Percentiles rank a stretch among this genome's conserved stretches.
These are phyloP conservation scores for Sinonovacula constricta DNA, from an alignment of 1,140 invertebrate species.

Conservation along the genomic window DNA sequence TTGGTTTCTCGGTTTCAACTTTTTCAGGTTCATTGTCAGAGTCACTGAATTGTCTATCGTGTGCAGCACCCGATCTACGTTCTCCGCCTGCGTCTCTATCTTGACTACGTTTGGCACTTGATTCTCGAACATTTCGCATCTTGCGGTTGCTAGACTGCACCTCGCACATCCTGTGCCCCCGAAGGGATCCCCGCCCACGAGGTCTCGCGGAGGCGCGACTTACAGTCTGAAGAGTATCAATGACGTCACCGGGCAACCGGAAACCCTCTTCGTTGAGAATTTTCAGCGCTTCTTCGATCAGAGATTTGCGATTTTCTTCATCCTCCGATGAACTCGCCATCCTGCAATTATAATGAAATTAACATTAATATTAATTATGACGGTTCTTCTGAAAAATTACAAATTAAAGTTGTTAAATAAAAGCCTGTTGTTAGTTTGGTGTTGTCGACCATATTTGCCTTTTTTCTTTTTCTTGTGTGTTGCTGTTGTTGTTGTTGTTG, in stretches of 20 bases:
- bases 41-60: too few relatives aligned
- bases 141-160: constrained; percentile 21
- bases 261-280: constrained; percentile 42
- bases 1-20: not conserved
- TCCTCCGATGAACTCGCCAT: too few relatives aligned
- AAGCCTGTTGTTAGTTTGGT: too few relatives aligned
- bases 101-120: constrained; percentile 7
- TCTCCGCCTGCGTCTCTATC: not conserved
- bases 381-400: too few relatives aligned
- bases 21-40: too few relatives aligned
- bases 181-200: constrained; percentile 12
- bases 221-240: constrained; percentile 36
- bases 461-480: too few relatives aligned
- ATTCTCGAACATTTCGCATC: constrained; percentile 18
- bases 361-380: too few relatives aligned
- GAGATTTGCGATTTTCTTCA: not conserved
- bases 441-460: too few relatives aligned
- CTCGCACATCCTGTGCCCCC: constrained; percentile 32
- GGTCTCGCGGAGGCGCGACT: constrained; percentile 19
- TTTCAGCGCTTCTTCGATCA: constrained; percentile 41
- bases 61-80: not conserved
- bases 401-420: too few relatives aligned
- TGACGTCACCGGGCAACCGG: constrained; percentile 27
- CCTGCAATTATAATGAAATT: too few relatives aligned
- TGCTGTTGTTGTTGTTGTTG: too few relatives aligned